phyloP scores from a whole-genome alignment of 1,140 invertebrate genomes.

The Zaprionus africanus region DNA sequence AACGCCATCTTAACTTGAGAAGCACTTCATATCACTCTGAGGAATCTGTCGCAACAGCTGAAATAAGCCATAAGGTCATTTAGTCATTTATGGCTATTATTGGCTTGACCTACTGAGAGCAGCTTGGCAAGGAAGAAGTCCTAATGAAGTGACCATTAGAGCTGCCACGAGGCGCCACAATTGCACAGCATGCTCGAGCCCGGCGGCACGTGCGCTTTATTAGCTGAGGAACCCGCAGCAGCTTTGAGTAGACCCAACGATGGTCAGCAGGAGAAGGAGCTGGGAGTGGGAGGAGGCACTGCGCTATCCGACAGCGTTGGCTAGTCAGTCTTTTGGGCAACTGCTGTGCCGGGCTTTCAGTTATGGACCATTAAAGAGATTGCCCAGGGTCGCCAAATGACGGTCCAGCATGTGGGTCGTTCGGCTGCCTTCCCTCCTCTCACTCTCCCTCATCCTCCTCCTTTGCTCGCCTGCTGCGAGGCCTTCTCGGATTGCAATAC shows the following conservation, averaged over 20 bases:
- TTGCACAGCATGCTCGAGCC: constrained; percentile 18
- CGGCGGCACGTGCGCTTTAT: constrained; percentile 66
- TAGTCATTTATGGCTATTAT: constrained; percentile 5
- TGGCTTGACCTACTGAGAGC: constrained; percentile 4
- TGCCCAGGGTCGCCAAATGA: constrained; percentile 20
- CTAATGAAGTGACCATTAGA: constrained; percentile 29
- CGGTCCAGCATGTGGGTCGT: constrained; percentile 8
- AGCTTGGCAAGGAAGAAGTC: not conserved
- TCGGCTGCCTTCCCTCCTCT: not conserved
- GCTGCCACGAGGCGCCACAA: constrained; percentile 51
- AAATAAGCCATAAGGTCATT: not conserved
- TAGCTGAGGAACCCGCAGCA: constrained; percentile 8
- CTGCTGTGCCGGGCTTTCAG: constrained; percentile 16
- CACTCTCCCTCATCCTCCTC: not conserved
- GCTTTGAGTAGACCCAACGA: not conserved
- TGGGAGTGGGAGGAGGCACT: not conserved
- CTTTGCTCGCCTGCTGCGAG: not conserved
- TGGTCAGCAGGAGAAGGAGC: too few species aligned
- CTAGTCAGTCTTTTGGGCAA: not conserved
- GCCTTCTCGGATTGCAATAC: not conserved
- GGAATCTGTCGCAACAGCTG: not conserved
- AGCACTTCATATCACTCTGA: not conserved
- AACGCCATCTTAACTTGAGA: not conserved
- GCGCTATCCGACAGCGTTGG: constrained; percentile 10
- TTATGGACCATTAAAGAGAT: constrained; percentile 34